phyloP scores from a whole-genome alignment of 1,140 invertebrate genomes.

The Homalodisca vitripennis region DNA sequence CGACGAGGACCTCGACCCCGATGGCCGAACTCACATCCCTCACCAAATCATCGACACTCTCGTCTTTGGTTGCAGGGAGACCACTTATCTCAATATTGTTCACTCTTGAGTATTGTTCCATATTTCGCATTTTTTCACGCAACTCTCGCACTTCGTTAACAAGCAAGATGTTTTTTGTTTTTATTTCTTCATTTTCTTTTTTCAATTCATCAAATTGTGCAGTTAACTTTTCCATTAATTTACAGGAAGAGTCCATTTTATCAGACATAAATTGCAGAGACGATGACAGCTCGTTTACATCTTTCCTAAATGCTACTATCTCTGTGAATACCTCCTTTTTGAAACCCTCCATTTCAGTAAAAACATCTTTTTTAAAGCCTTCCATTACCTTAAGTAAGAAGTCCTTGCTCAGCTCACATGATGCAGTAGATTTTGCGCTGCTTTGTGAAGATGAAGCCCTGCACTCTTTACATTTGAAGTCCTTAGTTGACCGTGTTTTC shows the following conservation, averaged over 20 bases:
- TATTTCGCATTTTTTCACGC: background rate
- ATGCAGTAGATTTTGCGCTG: background rate
- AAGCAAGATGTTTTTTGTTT: background rate
- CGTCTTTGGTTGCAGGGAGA: background rate
- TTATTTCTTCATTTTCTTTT: background rate
- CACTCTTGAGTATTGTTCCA: background rate
- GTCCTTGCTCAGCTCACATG: background rate
- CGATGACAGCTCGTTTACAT: background rate
- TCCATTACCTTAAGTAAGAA: background rate
- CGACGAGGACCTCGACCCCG: background rate
- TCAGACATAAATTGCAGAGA: background rate
- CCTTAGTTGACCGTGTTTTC: background rate
- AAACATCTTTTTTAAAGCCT: background rate
- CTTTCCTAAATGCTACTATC: background rate
- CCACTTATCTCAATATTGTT: background rate
- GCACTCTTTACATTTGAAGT: conserved; percentile 4
- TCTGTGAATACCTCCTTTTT: background rate
- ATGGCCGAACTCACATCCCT: background rate
- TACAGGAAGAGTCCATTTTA: background rate
- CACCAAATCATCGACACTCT: background rate
- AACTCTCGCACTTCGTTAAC: background rate
- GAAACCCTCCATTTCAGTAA: background rate
- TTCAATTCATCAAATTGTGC: background rate
- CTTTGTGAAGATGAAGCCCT: background rate
- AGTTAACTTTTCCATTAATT: background rate